These are phyloP conservation scores for Tachysurus fulvidraco DNA, from an alignment of 2,113 vertebrate species.

Conservation along the genomic window DNA sequence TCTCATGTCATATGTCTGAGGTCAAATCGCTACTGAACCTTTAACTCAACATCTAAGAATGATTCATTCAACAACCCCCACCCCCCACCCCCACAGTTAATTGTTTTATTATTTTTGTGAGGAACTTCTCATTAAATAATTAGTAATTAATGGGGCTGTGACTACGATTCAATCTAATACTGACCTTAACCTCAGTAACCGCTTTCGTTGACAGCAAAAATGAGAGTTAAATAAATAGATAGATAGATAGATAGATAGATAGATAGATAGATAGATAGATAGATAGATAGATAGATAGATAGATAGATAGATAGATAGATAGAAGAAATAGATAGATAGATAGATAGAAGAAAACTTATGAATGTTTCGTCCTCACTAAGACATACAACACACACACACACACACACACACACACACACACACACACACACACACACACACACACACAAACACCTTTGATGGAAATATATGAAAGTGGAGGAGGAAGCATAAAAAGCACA, in stretches of 20 bases:
- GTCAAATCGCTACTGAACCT: constrained; percentile 31
- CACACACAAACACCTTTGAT: not conserved
- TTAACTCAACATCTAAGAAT: not conserved
- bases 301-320: too few species aligned
- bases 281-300: too few species aligned
- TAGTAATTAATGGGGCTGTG: not conserved
- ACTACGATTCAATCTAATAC: not conserved
- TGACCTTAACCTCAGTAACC: not conserved
- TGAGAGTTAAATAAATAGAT: not conserved
- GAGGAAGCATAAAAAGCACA: not conserved
- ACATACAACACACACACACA: too few species aligned
- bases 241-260: too few species aligned
- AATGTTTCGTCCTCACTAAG: not conserved
- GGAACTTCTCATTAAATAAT: not conserved
- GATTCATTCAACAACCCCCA: constrained; percentile 12
- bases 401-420: too few species aligned
- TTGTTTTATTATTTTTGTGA: not conserved
- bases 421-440: too few species aligned
- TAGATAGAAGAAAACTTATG: too few species aligned
- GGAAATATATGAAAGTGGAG: not conserved
- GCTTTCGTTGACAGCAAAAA: not conserved
- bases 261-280: too few species aligned
- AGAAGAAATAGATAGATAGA: too few species aligned
- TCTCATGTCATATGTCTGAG: constrained; percentile 25
- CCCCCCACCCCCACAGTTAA: not conserved